Percentiles rank a stretch among this genome's conserved stretches.
Evolutionary conservation across 2,113 vertebrate species (phyloP).

Genomic region (Amazona vittata): DNA sequence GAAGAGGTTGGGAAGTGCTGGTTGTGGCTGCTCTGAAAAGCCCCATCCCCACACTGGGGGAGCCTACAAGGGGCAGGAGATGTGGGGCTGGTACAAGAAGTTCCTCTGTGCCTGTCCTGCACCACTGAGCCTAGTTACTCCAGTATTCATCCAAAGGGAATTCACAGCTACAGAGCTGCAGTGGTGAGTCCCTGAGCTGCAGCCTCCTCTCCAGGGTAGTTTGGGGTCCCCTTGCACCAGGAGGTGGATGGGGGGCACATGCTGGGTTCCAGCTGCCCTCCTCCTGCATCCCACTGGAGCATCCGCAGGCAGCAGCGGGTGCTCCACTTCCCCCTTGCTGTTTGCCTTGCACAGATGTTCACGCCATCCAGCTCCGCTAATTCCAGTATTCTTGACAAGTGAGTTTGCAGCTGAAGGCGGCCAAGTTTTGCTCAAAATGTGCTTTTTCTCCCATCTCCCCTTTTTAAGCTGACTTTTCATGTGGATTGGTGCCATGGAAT

Average conservation of each 20-base stretch:
- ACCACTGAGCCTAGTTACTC: fast-evolving
- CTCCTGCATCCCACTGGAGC: background rate
- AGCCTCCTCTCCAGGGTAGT: background rate
- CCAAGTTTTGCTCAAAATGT: background rate
- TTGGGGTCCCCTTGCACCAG: background rate
- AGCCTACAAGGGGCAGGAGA: background rate
- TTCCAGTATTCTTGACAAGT: background rate
- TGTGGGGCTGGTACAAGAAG: background rate
- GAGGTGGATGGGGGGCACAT: fast-evolving
- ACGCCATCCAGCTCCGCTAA: background rate
- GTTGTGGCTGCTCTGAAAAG: background rate
- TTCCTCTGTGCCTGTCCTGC: fast-evolving
- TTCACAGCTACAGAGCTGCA: background rate
- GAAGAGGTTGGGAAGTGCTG: background rate
- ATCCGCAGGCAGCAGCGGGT: background rate
- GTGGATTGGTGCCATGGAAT: background rate
- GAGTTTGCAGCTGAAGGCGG: background rate
- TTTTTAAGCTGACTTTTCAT: background rate
- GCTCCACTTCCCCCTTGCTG: background rate
- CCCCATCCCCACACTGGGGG: fast-evolving
- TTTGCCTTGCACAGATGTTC: background rate
- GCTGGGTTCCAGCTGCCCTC: fast-evolving
- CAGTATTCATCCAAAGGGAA: background rate
- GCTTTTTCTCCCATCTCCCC: background rate
- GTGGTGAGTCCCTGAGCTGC: fast-evolving